These are phyloP conservation scores for Yoshiicerus persimilis DNA, from an alignment of 1,140 invertebrate species.

Conservation along the genomic window DNA sequence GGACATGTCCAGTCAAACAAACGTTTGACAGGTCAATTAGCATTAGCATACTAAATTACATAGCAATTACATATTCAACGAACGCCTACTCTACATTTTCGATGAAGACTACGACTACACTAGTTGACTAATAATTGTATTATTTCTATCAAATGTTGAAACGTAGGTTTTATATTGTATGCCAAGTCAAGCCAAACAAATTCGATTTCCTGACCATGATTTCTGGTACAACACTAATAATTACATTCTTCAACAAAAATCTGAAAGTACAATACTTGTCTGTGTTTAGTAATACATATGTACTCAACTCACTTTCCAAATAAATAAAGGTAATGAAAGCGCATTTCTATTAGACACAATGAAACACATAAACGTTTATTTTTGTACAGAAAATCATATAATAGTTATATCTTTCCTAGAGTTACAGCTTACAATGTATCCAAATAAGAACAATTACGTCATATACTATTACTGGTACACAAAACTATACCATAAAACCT, in stretches of 20 bases:
- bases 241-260: not conserved
- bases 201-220: not conserved
- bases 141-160: no score
- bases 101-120: no score
- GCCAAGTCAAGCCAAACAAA: not conserved
- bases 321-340: not conserved
- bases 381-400: slow-evolving; percentile 4
- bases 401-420: not conserved
- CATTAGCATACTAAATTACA: no score
- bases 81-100: no score
- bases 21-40: not conserved
- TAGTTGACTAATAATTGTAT: no score
- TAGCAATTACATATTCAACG: no score
- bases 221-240: not conserved
- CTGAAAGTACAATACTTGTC: slow-evolving; percentile 8
- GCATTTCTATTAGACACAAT: not conserved
- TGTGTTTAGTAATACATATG: not conserved
- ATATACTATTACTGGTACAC: not conserved
- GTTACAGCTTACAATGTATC: not conserved
- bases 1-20: not conserved
- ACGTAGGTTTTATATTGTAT: not conserved
- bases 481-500: not conserved
- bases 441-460: not conserved
- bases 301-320: not conserved
- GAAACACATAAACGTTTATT: not conserved